Percentiles rank a stretch among this genome's conserved stretches.
These are phyloP conservation scores for Sphaerodactylus townsendi DNA, from an alignment of 2,113 vertebrate genomes.

Conservation along the genomic window DNA sequence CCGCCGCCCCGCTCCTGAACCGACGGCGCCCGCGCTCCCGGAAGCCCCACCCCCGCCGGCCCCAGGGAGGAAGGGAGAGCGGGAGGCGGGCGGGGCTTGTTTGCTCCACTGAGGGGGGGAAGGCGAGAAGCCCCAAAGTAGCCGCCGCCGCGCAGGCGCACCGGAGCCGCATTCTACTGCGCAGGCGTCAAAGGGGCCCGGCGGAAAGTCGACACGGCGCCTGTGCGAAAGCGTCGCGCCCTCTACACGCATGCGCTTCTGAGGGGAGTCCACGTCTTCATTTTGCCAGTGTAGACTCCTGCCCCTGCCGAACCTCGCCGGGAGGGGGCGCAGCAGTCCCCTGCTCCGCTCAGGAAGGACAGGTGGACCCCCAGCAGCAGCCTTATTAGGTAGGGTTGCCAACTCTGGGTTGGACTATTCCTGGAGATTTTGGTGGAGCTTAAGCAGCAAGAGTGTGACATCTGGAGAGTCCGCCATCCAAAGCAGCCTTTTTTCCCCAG, in stretches of 20 bases:
- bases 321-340: too few relatives aligned
- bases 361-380: too few relatives aligned
- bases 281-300: too few relatives aligned
- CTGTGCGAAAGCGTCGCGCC: background rate
- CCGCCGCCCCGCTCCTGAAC: conserved; percentile 28
- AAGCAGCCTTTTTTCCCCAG: too few relatives aligned
- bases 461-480: too few relatives aligned
- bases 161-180: background rate
- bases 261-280: background rate
- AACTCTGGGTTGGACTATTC: too few relatives aligned
- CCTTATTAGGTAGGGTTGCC: too few relatives aligned
- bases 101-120: background rate
- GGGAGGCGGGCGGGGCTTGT: background rate
- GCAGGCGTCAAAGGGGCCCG: background rate
- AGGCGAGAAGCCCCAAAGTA: background rate
- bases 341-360: too few relatives aligned
- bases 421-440: too few relatives aligned
- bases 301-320: too few relatives aligned
- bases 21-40: conserved; percentile 64
- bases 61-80: conserved; percentile 36
- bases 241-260: conserved; percentile 18
- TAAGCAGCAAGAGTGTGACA: too few relatives aligned
- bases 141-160: background rate
- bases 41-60: conserved; percentile 63
- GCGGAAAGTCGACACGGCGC: background rate